Base-by-base conservation (phyloP, 2,797 vertebrate species). In the Chromis chromis region DNA sequence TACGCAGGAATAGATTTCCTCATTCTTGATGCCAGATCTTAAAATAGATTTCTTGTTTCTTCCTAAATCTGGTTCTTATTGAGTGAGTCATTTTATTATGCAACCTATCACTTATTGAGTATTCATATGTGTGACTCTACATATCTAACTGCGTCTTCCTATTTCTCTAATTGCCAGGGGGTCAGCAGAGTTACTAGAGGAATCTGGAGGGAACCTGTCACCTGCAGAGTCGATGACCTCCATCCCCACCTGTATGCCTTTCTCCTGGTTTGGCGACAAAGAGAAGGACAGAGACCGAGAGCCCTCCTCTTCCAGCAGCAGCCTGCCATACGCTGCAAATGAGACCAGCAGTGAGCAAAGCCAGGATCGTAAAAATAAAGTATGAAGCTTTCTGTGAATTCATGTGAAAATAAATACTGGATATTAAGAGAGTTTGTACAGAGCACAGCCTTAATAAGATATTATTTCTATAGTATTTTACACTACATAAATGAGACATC, bases 161-260 rank as follows among this genome's bases (percentile, higher is more conserved):
- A 4, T 52, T 46, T 59, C 3, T 56, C n/a, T 49, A 14, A 68
- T 65, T 6, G 9, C 21, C 79, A 97, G 97, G 88, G 96, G 96
- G 14, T 98, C 97, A 0, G 93, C 95, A 7, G 97, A 98, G 78
- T 85, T 98, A 76, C 88, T 98, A 81, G 96, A 97, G 57, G 96
- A 97, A 63, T 94, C 95, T 49, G 95, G 94, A 63, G 95, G 95
- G 70, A 96, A 96, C 75, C 70, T 96, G 0, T 97, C 96, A n/a
- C 95, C 96, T 17, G 95, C 97, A 6, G 97, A 96, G 48, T 97
- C 97, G 0, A 94, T 97, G 93, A 95, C 95, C 2, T 96, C 97
- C 74, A 95, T 95, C 80, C 97, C 96, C n/a, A 97, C 96, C 42
- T 98, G 97, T 65, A 97, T 98, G 96, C 96, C 97, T 64, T 98